These are phyloP conservation scores for Bos javanicus DNA, from an alignment of 2,113 vertebrate species.

Conservation along the genomic window DNA sequence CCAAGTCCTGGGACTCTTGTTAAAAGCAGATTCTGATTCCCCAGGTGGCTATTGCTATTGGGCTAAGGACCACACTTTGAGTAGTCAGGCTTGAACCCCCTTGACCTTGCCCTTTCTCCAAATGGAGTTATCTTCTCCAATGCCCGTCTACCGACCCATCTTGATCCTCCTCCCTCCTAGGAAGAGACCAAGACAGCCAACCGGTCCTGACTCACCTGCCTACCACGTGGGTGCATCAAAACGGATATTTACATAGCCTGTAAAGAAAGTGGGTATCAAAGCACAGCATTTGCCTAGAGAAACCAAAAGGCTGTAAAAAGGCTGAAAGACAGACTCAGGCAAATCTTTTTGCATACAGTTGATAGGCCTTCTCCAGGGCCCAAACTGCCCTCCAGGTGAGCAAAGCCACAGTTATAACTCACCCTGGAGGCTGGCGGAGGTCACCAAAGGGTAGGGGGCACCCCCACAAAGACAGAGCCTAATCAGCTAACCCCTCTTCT, in stretches of 20 bases:
- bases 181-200: not conserved
- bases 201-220: not conserved
- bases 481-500: accelerated
- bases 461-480: not conserved
- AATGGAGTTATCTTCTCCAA: not conserved
- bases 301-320: not conserved
- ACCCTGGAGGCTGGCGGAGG: not conserved
- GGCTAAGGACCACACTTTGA: not conserved
- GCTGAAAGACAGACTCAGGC: not conserved
- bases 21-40: not conserved
- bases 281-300: constrained; percentile 37
- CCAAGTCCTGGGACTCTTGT: not conserved
- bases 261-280: not conserved
- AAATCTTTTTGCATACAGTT: not conserved
- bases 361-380: not conserved
- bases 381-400: not conserved
- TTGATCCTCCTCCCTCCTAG: not conserved
- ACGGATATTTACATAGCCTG: not conserved
- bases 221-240: not conserved
- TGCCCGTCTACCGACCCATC: not conserved
- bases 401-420: not conserved
- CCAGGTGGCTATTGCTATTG: accelerated
- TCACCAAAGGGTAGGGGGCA: not conserved
- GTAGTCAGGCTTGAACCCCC: not conserved
- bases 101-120: not conserved